Percentiles rank a stretch among this genome's conserved stretches.
phyloP scores from a whole-genome alignment of 2,888 invertebrate genomes.

The Ormia ochracea region DNA sequence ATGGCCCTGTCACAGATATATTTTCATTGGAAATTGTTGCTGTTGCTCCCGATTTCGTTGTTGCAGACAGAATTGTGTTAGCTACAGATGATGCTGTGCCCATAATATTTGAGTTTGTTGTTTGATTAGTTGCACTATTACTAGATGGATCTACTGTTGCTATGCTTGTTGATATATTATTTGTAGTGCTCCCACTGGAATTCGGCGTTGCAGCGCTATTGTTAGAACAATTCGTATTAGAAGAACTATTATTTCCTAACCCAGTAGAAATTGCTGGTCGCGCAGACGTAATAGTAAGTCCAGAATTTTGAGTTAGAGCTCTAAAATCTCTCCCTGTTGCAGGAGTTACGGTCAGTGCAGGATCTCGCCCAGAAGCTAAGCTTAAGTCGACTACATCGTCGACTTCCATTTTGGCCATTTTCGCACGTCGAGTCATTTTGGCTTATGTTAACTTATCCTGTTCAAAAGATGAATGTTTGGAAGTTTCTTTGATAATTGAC shows the following conservation, averaged over 20 bases:
- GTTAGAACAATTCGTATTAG: slow-evolving; percentile 35
- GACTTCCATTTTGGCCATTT: slow-evolving; percentile 87
- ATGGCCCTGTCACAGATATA: slow-evolving; percentile 25
- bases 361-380: slow-evolving; percentile 78
- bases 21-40: slow-evolving; percentile 46
- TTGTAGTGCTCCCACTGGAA: slow-evolving; percentile 66
- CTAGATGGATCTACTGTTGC: slow-evolving; percentile 53
- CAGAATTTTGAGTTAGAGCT: slow-evolving; percentile 80
- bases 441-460: slow-evolving; percentile 65
- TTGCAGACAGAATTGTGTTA: slow-evolving; percentile 4
- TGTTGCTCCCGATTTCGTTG: slow-evolving; percentile 45
- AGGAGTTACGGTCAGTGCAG: slow-evolving; percentile 75
- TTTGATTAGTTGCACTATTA: slow-evolving; percentile 35
- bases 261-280: slow-evolving; percentile 72
- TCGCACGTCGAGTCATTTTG: slow-evolving; percentile 74
- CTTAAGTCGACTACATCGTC: slow-evolving; percentile 94
- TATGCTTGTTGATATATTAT: slow-evolving; percentile 60
- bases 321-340: slow-evolving; percentile 78
- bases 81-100: slow-evolving; percentile 45
- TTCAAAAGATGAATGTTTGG: not conserved
- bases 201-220: slow-evolving; percentile 48
- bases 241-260: slow-evolving; percentile 26
- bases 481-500: not conserved
- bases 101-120: slow-evolving; percentile 47
- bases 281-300: slow-evolving; percentile 81